Conservation (phyloP, 2,113 vertebrate species). For the Stictonetta naevosa region DNA sequence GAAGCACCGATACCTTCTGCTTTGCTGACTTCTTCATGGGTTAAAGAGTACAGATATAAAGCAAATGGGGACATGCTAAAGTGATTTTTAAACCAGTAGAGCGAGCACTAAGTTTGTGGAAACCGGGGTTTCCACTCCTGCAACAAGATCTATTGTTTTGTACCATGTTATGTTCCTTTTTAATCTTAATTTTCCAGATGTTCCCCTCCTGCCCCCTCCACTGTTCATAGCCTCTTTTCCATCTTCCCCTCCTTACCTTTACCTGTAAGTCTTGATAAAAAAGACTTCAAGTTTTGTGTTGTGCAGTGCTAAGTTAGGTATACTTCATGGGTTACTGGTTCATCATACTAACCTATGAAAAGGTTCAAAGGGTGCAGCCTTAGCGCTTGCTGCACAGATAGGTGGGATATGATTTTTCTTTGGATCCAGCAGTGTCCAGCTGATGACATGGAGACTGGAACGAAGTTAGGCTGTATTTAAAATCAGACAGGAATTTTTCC, state of each 20-base stretch:
- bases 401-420: background rate
- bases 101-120: background rate
- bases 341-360: background rate
- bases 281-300: accelerated
- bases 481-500: background rate
- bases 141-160: background rate
- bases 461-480: background rate
- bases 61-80: background rate
- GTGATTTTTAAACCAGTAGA: background rate
- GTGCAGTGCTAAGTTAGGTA: background rate
- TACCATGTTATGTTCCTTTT: background rate
- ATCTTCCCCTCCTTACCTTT: background rate
- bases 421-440: background rate
- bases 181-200: background rate
- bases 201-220: background rate
- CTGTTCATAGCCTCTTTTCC: background rate
- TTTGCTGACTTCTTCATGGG: background rate
- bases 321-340: background rate
- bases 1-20: background rate
- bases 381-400: background rate
- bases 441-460: background rate
- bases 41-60: background rate
- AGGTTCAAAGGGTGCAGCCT: background rate
- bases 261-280: background rate
- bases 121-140: background rate